These are phyloP conservation scores for Hydropsyche tenuis DNA, from an alignment of 1,140 invertebrate genomes.

Conservation along the genomic window DNA sequence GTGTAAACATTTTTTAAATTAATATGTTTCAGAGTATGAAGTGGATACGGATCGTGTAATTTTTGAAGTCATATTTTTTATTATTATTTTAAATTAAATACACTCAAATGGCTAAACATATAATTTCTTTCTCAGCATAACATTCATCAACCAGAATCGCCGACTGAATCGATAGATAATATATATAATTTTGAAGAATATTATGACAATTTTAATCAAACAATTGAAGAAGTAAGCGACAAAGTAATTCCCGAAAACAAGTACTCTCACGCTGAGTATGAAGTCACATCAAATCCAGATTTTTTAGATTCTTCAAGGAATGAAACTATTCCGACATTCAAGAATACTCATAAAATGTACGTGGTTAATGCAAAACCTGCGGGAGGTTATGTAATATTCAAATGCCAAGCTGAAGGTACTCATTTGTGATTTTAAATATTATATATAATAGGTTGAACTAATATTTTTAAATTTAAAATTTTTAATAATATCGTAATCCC, in stretches of 20 bases:
- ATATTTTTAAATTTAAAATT: slow-evolving; percentile 13
- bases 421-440: too few relatives aligned
- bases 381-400: slow-evolving; percentile 57
- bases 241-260: slow-evolving; percentile 51
- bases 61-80: too few relatives aligned
- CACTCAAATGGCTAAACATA: too few relatives aligned
- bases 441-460: neutral
- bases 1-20: neutral
- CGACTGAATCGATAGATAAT: too few relatives aligned
- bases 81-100: too few relatives aligned
- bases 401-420: slow-evolving; percentile 61
- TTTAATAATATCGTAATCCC: neutral
- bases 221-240: too few relatives aligned
- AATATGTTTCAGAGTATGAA: too few relatives aligned
- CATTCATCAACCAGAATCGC: too few relatives aligned
- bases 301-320: slow-evolving; percentile 53
- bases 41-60: too few relatives aligned
- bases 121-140: too few relatives aligned
- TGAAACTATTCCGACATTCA: slow-evolving; percentile 57
- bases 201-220: too few relatives aligned
- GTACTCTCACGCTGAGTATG: slow-evolving; percentile 53
- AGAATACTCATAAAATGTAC: slow-evolving; percentile 58
- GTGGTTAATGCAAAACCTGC: slow-evolving; percentile 59
- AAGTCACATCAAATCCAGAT: slow-evolving; percentile 42
- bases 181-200: too few relatives aligned